Evolutionary conservation across 2,888 invertebrate species (phyloP), one percentile per base, ranked within the genome.

Genomic region (Lepetodrilus schrolli): DNA sequence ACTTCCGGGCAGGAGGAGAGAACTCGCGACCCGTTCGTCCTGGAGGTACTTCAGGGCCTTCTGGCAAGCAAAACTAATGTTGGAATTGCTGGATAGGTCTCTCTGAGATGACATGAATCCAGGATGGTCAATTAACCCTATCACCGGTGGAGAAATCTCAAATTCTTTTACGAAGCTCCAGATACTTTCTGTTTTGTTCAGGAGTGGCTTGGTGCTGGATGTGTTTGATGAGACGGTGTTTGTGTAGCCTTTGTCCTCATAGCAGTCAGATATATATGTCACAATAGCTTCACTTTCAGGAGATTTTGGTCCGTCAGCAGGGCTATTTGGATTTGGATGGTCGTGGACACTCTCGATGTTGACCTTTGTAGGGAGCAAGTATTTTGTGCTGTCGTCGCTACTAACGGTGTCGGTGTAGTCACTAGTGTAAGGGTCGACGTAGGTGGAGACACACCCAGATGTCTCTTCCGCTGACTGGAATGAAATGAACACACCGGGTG

Each of bases 341-440:
- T 36, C 20, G 7, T 21, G 50, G 13, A 66, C 51, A 26, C 48
- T 66, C 7, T 65, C 48, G 10, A 43, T 10, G 13, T 72, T 4
- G 8, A 50, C 37, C 1, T 34, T 38, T 23, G 51, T 21, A 0
- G 69, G 47, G 5, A 79, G 70, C 0, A 79, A 76, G 43, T 68
- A 79, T 10, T 72, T 65, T 7, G 37, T 13, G 30, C 77, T 79
- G 51, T 70, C 66, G n/a, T 70, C 72, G 36, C 79, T 79, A 30
- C 74, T 34, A 10, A 77, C 66, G 3, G 79, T 74, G 65, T 79
- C 77, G 1, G 77, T 79, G 58, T 79, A 79, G 17, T 71, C 73
- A 26, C 66, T 74, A 66, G 51, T 69, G 70, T 72, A 76, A n/a
- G 66, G n/a, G 37, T 73, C 73, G 26, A 43, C 26, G 30, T 47